Conservation (phyloP, 2,888 invertebrate species). For the Ctenicera cuprea region DNA sequence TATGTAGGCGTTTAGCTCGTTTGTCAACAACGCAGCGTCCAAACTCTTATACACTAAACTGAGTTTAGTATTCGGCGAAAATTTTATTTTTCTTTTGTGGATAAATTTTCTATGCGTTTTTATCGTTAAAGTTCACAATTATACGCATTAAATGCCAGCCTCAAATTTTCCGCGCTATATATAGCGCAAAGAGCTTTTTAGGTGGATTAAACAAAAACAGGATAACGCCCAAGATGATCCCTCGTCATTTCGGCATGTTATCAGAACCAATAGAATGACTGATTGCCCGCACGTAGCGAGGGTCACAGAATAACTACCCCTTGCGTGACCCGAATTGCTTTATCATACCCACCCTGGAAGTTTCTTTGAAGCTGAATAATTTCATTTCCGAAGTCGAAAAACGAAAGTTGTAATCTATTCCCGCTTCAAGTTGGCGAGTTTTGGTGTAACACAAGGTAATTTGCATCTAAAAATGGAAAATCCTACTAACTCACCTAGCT, state of each 20-base stretch:
- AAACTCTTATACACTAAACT: slow-evolving; percentile 21
- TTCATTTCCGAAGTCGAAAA: slow-evolving; percentile 38
- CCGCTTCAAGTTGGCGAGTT: slow-evolving; percentile 17
- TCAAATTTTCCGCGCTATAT: background rate
- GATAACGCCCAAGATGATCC: slow-evolving; percentile 17
- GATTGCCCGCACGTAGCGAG: slow-evolving; percentile 25
- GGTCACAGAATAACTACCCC: slow-evolving; percentile 27
- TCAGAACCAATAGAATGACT: slow-evolving; percentile 33
- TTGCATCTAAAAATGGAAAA: slow-evolving; percentile 21
- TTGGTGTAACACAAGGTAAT: slow-evolving; percentile 18
- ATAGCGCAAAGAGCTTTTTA: background rate
- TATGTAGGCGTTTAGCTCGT: slow-evolving; percentile 15
- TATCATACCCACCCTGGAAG: slow-evolving; percentile 24
- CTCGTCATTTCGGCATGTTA: slow-evolving; percentile 18
- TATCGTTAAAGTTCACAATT: slow-evolving; percentile 16
- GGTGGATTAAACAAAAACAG: background rate
- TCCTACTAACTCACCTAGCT: background rate
- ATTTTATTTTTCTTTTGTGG: slow-evolving; percentile 19
- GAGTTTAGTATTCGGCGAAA: slow-evolving; percentile 13
- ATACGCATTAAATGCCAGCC: background rate
- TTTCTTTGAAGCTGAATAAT: slow-evolving; percentile 38
- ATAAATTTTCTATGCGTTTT: slow-evolving; percentile 8
- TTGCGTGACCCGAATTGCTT: slow-evolving; percentile 37
- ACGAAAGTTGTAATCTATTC: slow-evolving; percentile 35
- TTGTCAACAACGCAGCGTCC: slow-evolving; percentile 23